Conservation (phyloP, 1,140 invertebrate genomes). For the Dendroctonus ponderosae region DNA sequence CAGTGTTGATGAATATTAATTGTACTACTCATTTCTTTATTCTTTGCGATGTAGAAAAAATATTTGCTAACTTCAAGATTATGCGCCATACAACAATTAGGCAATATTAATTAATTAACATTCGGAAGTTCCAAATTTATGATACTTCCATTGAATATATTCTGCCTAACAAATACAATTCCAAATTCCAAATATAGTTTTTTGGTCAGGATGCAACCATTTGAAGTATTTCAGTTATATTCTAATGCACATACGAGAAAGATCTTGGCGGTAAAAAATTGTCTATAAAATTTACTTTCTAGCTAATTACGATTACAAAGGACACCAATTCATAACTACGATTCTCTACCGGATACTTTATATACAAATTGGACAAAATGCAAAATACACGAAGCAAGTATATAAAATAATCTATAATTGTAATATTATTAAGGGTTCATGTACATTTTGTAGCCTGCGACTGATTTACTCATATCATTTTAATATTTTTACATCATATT, state of each 20-base stretch:
- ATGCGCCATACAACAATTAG: no score
- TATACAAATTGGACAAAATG: constrained; percentile 7
- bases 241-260: constrained; percentile 23
- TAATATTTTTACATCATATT: no score
- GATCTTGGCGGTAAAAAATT: constrained; percentile 27
- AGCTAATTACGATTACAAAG: constrained; percentile 26
- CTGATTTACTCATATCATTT: constrained; percentile 24
- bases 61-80: no score
- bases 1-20: no score
- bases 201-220: neutral
- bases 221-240: constrained; percentile 1
- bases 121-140: no score
- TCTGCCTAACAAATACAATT: no score
- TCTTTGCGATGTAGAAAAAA: no score
- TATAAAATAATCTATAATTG: constrained; percentile 51
- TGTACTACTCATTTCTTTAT: no score
- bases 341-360: constrained; percentile 1
- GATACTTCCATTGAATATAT: no score
- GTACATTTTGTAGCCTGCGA: constrained; percentile 51
- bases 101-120: no score
- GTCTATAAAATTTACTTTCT: constrained; percentile 23
- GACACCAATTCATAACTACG: constrained; percentile 27
- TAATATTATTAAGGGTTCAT: constrained; percentile 40
- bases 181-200: no score
- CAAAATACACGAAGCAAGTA: constrained; percentile 50